Percentiles rank a stretch among this genome's conserved stretches.
phyloP scores from a whole-genome alignment of 2,888 invertebrate genomes.

The Syritta pipiens region DNA sequence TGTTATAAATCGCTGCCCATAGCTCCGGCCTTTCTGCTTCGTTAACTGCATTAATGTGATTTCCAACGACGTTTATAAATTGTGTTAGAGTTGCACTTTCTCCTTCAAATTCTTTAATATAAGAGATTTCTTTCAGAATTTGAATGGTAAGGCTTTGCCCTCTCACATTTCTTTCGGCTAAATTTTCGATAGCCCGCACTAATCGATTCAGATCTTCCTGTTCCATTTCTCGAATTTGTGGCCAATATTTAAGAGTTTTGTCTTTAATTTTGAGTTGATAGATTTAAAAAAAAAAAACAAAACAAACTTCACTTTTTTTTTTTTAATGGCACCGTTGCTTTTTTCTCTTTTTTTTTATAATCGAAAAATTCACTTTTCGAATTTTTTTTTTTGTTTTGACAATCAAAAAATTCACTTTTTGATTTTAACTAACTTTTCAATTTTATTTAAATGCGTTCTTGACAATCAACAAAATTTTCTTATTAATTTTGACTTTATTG shows the following conservation, averaged over 20 bases:
- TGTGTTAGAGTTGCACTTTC: neutral
- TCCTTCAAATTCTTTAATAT: constrained; percentile 5
- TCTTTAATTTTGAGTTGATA: constrained; percentile 1
- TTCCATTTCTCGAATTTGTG: constrained; percentile 6
- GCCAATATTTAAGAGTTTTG: constrained; percentile 8
- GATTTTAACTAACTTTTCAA: too few species aligned
- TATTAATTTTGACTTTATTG: too few species aligned
- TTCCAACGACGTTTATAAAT: constrained; percentile 4
- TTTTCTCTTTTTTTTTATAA: too few species aligned
- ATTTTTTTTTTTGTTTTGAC: too few species aligned
- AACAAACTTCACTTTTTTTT: neutral
- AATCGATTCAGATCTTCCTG: neutral
- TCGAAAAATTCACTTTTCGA: too few species aligned
- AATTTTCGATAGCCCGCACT: neutral
- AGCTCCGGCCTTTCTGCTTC: neutral
- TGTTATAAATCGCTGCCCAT: constrained; percentile 15
- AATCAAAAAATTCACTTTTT: too few species aligned
- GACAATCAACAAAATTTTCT: too few species aligned
- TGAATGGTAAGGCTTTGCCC: neutral
- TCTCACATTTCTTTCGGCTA: neutral
- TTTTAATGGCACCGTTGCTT: too few species aligned
- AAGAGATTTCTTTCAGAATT: constrained; percentile 11
- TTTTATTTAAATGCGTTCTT: too few species aligned
- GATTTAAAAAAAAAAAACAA: neutral
- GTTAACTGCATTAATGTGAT: constrained; percentile 10